These are phyloP conservation scores for Gracilinanus agilis DNA, from an alignment of 2,113 vertebrate genomes.

Conservation along the genomic window DNA sequence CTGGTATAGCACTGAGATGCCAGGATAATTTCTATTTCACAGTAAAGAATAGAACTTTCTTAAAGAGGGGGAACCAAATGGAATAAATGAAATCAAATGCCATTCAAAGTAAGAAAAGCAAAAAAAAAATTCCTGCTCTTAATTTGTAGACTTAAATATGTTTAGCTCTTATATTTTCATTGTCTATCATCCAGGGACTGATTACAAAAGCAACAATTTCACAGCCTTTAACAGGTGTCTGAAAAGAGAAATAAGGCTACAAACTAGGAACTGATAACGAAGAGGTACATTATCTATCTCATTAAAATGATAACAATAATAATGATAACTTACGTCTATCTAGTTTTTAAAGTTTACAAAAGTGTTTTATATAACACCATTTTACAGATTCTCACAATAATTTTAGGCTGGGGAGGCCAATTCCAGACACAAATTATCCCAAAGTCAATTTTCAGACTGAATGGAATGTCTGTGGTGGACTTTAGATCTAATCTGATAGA, in stretches of 20 bases:
- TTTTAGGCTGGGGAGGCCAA: neutral
- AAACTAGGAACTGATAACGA: slow-evolving; percentile 37
- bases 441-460: neutral
- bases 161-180: neutral
- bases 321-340: neutral
- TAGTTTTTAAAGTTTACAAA: neutral
- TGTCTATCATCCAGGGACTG: neutral
- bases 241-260: slow-evolving; percentile 50
- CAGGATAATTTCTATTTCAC: neutral
- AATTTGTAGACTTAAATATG: neutral
- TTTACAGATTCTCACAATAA: neutral
- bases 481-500: slow-evolving; percentile 11
- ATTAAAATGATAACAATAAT: neutral
- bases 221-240: slow-evolving; percentile 34
- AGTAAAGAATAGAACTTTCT: neutral
- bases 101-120: neutral
- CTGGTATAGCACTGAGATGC: neutral
- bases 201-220: slow-evolving; percentile 50
- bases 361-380: neutral
- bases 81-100: neutral
- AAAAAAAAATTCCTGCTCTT: neutral
- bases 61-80: neutral
- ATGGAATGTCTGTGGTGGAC: neutral
- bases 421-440: slow-evolving; percentile 34
- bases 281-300: slow-evolving; percentile 36